A percentile compares a stretch with the other conserved stretches of the same genome.
phyloP scores from a whole-genome alignment of 1,140 invertebrate genomes.

The Bombus turneri region DNA sequence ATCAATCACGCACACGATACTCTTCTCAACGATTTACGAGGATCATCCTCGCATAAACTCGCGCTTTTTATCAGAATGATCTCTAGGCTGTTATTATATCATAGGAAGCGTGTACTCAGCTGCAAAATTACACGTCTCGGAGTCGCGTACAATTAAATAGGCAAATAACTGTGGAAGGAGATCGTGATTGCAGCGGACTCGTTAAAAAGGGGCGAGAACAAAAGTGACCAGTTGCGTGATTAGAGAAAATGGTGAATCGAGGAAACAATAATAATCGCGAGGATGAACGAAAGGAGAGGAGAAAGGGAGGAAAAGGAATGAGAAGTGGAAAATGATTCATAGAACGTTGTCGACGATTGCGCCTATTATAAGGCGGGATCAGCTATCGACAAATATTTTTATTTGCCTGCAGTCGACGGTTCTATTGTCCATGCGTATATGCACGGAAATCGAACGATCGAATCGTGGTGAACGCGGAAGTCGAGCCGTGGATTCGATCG shows the following conservation, averaged over 20 bases:
- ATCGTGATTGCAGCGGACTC: not conserved
- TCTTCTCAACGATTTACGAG: not conserved
- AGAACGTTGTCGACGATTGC: not conserved
- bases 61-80: not conserved
- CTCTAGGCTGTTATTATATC: not conserved
- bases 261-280: not conserved
- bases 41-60: not conserved
- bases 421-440: not conserved
- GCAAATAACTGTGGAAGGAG: not conserved
- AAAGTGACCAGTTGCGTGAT: constrained; percentile 14
- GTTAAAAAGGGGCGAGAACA: not conserved
- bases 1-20: not conserved
- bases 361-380: not conserved
- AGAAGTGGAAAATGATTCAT: not conserved
- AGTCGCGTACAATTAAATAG: constrained; percentile 10
- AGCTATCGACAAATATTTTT: not conserved
- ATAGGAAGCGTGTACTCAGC: not conserved
- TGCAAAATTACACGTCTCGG: not conserved
- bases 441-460: constrained; percentile 15
- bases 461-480: constrained; percentile 12
- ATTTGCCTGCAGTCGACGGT: not conserved
- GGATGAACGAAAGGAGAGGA: not conserved
- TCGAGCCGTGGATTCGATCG: constrained; percentile 18
- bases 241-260: constrained; percentile 6
- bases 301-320: no score